Evolutionary conservation across 1,140 invertebrate genomes (phyloP), one percentile per base, ranked within the genome.

Genomic region (Atta colombica): DNA sequence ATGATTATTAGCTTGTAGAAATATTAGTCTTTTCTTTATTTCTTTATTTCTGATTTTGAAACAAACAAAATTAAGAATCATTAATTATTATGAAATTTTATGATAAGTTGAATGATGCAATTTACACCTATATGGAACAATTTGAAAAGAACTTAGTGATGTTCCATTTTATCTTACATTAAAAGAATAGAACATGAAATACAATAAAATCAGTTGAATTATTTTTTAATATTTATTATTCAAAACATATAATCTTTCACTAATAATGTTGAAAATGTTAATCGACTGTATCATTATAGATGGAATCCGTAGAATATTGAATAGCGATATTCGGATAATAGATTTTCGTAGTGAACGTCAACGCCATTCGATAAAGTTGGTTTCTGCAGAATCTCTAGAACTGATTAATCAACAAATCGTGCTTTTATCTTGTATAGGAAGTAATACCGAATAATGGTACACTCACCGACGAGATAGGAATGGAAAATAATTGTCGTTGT

Each of bases 281-380:
- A 18, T 45, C 10, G 25, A n/a, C 16, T 18, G 3, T 1, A 21
- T 77, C 35, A 2, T 68, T 25, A 16, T 39, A 25, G 16, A 7
- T 66, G 35, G 0, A 39, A 14, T 49, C 3, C 1, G 49, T 16
- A 7, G 7, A 71, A 71, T 18, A 69, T 39, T n/a, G 21, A 3
- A 55, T 51, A 68, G 25, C 14, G 21, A 81, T 58, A 45, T 28
- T 58, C 10, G 49, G 4, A 8, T 35, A 68, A 2, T 3, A 21
- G 8, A 80, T 14, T 75, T 7, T 25, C 14, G 16, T n/a, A 1
- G 53, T n/a, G 21, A 84, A 61, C 49, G n/a, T 31, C n/a, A 80
- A 80, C 80, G 55, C 35, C 80, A 55, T 63, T 51, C 80, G 80
- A 75, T 84, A 84, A 84, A 12, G 80, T 39, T 39, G 80, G 3